A percentile compares a stretch with the other conserved stretches of the same genome.
These are phyloP conservation scores for Empidonax traillii DNA, from an alignment of 2,113 vertebrate species.

Conservation along the genomic window DNA sequence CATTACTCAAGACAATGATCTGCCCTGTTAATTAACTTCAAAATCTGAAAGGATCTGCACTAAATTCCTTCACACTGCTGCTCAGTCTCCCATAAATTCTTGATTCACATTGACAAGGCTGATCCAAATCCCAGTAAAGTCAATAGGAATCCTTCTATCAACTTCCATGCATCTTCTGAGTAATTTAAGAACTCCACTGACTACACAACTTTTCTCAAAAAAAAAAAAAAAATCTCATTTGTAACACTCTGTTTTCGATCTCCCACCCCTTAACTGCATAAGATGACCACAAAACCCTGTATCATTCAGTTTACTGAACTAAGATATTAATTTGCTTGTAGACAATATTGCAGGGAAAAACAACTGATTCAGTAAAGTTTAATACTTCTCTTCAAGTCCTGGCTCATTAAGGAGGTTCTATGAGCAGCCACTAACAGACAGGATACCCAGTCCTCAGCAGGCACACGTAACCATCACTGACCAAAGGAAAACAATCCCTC, in stretches of 20 bases:
- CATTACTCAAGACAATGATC: not conserved
- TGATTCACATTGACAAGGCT: not conserved
- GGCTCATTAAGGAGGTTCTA: not conserved
- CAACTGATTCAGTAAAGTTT: not conserved
- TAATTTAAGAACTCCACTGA: not conserved
- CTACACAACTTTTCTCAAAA: not conserved
- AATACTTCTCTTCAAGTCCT: not conserved
- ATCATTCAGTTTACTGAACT: not conserved
- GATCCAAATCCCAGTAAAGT: slow-evolving; percentile 1
- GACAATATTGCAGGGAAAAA: not conserved
- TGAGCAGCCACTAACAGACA: not conserved
- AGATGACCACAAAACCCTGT: rapidly evolving
- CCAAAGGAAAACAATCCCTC: not conserved
- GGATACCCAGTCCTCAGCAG: not conserved
- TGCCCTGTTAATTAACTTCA: not conserved
- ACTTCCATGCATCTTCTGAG: not conserved
- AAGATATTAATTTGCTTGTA: not conserved
- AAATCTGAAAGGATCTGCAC: not conserved
- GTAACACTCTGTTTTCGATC: not conserved
- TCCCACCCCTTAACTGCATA: not conserved
- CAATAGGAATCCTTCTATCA: not conserved
- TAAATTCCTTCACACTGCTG: not conserved
- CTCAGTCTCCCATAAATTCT: slow-evolving; percentile 31
- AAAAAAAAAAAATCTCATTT: not conserved
- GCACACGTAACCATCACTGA: not conserved